phyloP scores from a whole-genome alignment of 2,113 vertebrate genomes.

The Hypomesus transpacificus region DNA sequence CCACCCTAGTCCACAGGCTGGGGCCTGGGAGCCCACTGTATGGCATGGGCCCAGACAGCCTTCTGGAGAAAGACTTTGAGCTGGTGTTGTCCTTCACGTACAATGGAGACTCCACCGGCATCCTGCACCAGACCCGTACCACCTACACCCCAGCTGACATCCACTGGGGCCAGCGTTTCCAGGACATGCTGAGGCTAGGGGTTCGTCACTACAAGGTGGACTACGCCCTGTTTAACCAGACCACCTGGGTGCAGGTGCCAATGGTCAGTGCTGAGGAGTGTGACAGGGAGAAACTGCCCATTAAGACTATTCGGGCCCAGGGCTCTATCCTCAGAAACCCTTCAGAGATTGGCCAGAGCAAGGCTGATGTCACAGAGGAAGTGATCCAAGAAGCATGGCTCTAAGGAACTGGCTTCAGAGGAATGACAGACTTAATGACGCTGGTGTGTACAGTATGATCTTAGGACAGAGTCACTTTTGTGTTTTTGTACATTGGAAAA shows the following conservation, averaged over 20 bases:
- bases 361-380: conserved; percentile 18
- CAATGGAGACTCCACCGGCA: conserved; percentile 88
- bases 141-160: conserved; percentile 87
- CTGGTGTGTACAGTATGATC: too few relatives aligned
- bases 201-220: conserved; percentile 85
- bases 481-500: not conserved
- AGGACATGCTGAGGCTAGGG: conserved; percentile 79
- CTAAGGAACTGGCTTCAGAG: conserved; percentile 25
- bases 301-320: not conserved
- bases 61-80: conserved; percentile 83
- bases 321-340: conserved; percentile 13
- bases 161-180: conserved; percentile 89
- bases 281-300: conserved; percentile 48
- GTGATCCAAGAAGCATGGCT: conserved; percentile 45
- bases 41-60: conserved; percentile 75
- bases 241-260: conserved; percentile 79
- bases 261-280: conserved; percentile 81
- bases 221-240: conserved; percentile 87
- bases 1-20: conserved; percentile 84
- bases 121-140: conserved; percentile 89
- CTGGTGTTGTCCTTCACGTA: conserved; percentile 94
- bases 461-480: not conserved
- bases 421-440: conserved; percentile 13
- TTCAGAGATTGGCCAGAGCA: not conserved
- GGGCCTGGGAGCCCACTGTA: conserved; percentile 84